Evolutionary conservation across 2,888 invertebrate species (phyloP).

Genomic region (Lasioglossum calceatum): DNA sequence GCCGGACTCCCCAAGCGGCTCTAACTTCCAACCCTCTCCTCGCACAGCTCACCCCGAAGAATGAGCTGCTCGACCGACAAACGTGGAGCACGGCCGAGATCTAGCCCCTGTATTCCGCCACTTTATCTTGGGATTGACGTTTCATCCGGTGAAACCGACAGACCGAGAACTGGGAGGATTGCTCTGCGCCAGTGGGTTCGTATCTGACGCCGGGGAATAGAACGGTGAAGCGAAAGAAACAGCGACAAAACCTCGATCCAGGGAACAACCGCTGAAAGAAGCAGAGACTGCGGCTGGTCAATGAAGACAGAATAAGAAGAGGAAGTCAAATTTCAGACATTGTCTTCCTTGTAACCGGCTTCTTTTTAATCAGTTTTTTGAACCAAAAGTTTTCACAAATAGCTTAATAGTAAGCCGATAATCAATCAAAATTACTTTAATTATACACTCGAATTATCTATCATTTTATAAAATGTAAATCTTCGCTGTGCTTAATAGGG

Average conservation of each 20-base stretch:
- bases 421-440: no score
- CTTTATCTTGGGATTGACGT: constrained; percentile 72
- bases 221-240: constrained; percentile 24
- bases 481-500: no score
- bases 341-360: background rate
- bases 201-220: constrained; percentile 37
- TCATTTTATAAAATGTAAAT: no score
- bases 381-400: no score
- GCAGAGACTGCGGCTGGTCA: background rate
- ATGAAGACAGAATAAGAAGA: background rate
- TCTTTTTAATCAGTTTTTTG: no score
- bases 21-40: constrained; percentile 68
- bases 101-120: constrained; percentile 53
- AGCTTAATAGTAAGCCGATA: no score
- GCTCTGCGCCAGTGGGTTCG: constrained; percentile 43
- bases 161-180: constrained; percentile 48
- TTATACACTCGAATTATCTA: no score
- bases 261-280: constrained; percentile 14
- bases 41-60: constrained; percentile 23
- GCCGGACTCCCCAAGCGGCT: constrained; percentile 68
- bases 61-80: constrained; percentile 21
- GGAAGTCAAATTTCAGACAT: background rate
- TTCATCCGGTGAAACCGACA: constrained; percentile 64
- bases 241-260: constrained; percentile 14
- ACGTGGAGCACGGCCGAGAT: constrained; percentile 59